phyloP scores from a whole-genome alignment of 2,113 vertebrate genomes.

The Carollia perspicillata region DNA sequence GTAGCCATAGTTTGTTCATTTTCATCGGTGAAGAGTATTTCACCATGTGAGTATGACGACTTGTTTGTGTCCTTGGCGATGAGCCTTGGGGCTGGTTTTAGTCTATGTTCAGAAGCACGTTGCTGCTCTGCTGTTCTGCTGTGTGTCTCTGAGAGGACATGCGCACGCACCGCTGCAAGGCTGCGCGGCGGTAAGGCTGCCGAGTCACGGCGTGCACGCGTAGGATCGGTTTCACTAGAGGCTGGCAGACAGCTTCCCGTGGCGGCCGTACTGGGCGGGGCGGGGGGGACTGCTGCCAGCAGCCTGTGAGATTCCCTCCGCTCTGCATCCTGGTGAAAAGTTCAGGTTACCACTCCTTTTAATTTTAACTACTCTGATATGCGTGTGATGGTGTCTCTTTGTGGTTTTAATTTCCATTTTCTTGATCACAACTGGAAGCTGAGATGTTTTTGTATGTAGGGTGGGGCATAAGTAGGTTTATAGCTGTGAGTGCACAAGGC shows the following conservation, averaged over 20 bases:
- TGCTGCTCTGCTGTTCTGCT: background rate
- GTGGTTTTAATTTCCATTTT: background rate
- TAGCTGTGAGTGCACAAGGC: background rate
- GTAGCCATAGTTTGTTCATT: background rate
- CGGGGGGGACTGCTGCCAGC: background rate
- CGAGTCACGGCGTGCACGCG: background rate
- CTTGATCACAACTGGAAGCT: background rate
- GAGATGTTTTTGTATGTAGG: background rate
- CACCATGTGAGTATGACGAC: background rate
- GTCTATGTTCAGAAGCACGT: background rate
- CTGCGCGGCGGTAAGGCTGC: background rate
- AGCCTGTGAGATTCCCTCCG: background rate
- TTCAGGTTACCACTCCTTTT: background rate
- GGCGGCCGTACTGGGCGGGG: accelerated
- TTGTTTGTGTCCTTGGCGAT: background rate
- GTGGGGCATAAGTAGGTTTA: background rate
- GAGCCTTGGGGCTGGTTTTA: background rate
- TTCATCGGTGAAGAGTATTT: background rate
- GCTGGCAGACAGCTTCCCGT: background rate
- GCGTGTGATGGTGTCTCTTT: background rate
- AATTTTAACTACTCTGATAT: background rate
- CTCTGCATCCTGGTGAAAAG: background rate
- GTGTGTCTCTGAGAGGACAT: background rate
- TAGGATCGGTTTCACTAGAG: background rate
- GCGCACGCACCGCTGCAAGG: background rate